Evolutionary conservation across 2,888 invertebrate genomes (phyloP).

Genomic region (Acanthosoma haemorrhoidale): DNA sequence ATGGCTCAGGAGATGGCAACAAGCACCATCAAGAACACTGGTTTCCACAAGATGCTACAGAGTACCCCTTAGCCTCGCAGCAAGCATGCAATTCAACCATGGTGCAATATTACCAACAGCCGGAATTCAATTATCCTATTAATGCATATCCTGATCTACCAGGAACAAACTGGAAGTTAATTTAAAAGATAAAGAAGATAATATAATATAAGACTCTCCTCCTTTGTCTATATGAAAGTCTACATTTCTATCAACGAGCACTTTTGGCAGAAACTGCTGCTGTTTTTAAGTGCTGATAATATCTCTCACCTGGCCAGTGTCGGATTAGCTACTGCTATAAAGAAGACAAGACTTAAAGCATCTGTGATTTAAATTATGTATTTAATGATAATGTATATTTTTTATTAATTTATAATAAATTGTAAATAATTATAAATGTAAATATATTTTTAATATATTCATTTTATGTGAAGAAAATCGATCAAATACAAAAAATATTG

Average conservation of each 20-base stretch:
- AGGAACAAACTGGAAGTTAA: not conserved
- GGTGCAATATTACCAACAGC: not conserved
- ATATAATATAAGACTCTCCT: too few species aligned
- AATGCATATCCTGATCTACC: not conserved
- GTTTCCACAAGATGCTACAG: not conserved
- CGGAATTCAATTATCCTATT: not conserved
- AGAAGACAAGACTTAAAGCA: not conserved
- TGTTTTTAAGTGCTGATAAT: too few species aligned
- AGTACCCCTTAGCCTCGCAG: not conserved
- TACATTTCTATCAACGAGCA: too few species aligned
- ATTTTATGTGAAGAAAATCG: too few species aligned
- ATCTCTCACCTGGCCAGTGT: too few species aligned
- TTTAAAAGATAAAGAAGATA: not conserved
- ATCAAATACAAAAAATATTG: too few species aligned
- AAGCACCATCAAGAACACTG: not conserved
- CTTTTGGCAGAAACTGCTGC: too few species aligned
- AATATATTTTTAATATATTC: too few species aligned
- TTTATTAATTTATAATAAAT: not conserved
- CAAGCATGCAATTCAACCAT: not conserved
- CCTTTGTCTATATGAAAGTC: too few species aligned
- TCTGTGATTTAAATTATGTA: not conserved
- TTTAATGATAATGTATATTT: not conserved
- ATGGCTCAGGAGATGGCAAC: not conserved
- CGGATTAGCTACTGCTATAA: too few species aligned
- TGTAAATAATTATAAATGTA: not conserved